Evolutionary conservation across 1,140 invertebrate species (phyloP), one percentile per base, ranked within the genome.

Genomic region (Pseudobourletiella spinata): DNA sequence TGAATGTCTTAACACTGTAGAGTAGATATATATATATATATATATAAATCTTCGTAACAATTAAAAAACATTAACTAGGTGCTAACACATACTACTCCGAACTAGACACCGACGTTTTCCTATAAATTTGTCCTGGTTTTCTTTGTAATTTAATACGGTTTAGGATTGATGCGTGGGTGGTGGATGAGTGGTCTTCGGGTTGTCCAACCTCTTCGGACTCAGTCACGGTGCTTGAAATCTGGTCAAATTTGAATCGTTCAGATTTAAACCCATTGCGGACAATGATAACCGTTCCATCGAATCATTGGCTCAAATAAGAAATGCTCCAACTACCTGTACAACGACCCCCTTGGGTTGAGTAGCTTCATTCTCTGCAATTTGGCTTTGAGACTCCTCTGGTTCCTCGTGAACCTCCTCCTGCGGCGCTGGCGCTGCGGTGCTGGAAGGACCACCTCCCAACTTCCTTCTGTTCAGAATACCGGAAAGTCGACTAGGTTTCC

Each of bases 391-490:
- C 26, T 54, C 52, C 25, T 54, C 57, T 26, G n/a, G 50, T 43
- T 54, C 50, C 56, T 62, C 59, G 4, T 16, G 54, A 32, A 15
- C 29, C 22, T 18, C 24, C 22, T 57, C 44, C 20, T 25, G 52
- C 14, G 44, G 48, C 29, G 8, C 50, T 14, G 22, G 14, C 44
- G 65, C 43, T 52, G 56, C 54, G 32, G 56, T 11, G 3, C 43
- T 50, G 39, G 62, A 39, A 15, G 18, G 15, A 14, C 26, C 58
- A 2, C 14, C 24, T 14, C 24, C 42, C 29, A 25, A 15, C 35
- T 70, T 70, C 25, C 65, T 63, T 48, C 68, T 56, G 46, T 65
- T 70, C 24, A 70, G 32, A 59, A 70, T 63, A 43, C 68, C 65
- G 44, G 32, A 55, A 3, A 65, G 48, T 42, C 68, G 48, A 57